Percentiles rank a stretch among this genome's conserved stretches.
These are phyloP conservation scores for Sebastes kiyomatsui DNA, from an alignment of 2,797 vertebrate genomes.

Conservation along the genomic window DNA sequence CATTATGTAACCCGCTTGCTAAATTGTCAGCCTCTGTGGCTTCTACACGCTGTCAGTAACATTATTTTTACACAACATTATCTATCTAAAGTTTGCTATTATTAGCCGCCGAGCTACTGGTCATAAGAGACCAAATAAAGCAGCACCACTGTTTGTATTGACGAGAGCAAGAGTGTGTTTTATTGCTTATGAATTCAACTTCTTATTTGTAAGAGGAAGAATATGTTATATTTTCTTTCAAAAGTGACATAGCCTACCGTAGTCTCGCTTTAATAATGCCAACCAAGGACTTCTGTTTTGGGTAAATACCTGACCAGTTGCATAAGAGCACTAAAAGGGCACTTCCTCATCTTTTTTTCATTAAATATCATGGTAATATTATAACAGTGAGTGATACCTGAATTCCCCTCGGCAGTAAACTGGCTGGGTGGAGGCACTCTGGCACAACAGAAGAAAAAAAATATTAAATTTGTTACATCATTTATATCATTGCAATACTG, in stretches of 20 bases:
- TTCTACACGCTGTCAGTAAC: too few species aligned
- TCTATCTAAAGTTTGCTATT: too few species aligned
- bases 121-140: neutral
- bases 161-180: neutral
- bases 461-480: slow-evolving; percentile 3
- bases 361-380: neutral
- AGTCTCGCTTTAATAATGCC: neutral
- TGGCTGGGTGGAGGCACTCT: slow-evolving; percentile 82
- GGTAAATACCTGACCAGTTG: neutral
- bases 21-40: too few species aligned
- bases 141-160: neutral
- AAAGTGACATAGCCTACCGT: neutral
- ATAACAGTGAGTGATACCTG: slow-evolving; percentile 62
- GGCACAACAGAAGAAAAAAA: slow-evolving; percentile 45
- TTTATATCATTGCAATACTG: neutral
- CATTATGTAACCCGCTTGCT: neutral
- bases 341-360: neutral
- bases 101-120: neutral
- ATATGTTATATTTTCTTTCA: neutral
- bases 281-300: neutral
- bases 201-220: neutral
- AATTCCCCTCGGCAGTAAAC: slow-evolving; percentile 72
- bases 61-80: too few species aligned
- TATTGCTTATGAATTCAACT: neutral
- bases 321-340: neutral